Evolutionary conservation across 2,888 invertebrate genomes (phyloP), one percentile per base, ranked within the genome.

Genomic region (Liopterus haemorrhoidalis): DNA sequence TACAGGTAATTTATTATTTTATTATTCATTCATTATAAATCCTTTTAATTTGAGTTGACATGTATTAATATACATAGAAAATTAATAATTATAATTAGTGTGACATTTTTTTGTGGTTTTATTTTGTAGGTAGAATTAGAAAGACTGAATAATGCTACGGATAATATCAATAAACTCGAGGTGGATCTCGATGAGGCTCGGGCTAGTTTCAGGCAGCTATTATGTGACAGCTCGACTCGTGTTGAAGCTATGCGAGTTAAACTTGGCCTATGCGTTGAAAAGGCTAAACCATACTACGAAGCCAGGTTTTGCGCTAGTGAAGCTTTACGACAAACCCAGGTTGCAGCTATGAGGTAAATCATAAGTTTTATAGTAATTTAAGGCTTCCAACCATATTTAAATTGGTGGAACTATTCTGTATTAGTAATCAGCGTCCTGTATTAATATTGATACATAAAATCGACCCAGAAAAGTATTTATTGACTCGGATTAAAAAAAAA

Each of bases 111-210:
- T 51, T 54, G 55, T 55, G n/a, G n/a, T n/a, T n/a, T n/a, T n/a
- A n/a, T n/a, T n/a, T n/a, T n/a, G n/a, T n/a, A n/a, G n/a, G 78
- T 88, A 60, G 92, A 93, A 70, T 71, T 93, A 63, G 93, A 93
- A 65, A 81, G 86, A 60, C 73, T 93, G 49, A 93, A 93, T 67
- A 84, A 85, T 58, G 85, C 91, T 18, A 92, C 93, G 41, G 90
- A 93, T 73, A 89, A 90, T 67, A 93, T 93, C 59, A 93, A 93
- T 69, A 82, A 83, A 58, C 75, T 90, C 51, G 93, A 93, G 71
- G 83, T 90, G 53, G 90, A 91, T 67, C 71, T 92, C 58, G 92
- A 92, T 67, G 91, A 90, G 62, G 84, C 89, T 1, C 78, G 91
- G 61, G 78, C 82, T 41, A 81, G 79, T 24, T 93, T 93, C 69